Percentiles rank a stretch among this genome's conserved stretches.
Conservation (phyloP, 2,888 invertebrate species). For the Campopleginae sp. region DNA sequence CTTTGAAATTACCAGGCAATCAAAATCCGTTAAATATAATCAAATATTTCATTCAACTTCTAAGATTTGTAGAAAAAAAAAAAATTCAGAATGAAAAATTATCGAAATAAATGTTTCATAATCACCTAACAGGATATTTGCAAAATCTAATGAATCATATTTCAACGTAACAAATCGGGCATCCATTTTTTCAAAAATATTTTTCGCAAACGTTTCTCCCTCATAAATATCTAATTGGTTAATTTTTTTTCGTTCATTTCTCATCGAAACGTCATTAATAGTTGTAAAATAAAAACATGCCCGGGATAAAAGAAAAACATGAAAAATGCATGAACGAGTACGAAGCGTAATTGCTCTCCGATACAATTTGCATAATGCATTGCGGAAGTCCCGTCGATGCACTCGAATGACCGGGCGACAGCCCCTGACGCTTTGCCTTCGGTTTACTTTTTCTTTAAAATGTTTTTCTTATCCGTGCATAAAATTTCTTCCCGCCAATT, state of each 20-base stretch:
- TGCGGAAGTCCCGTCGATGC: not conserved
- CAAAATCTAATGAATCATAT: no score
- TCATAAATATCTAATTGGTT: not conserved
- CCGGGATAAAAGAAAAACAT: not conserved
- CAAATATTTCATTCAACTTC: no score
- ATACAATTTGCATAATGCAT: conserved; percentile 5
- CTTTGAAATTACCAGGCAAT: no score
- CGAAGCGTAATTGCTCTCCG: not conserved
- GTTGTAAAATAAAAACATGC: not conserved
- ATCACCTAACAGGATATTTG: no score
- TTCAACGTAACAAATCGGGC: no score
- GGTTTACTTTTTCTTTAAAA: not conserved
- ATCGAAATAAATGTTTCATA: no score
- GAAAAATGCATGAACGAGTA: not conserved
- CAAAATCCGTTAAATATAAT: no score
- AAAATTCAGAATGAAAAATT: no score
- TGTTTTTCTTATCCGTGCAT: not conserved
- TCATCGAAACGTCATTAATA: not conserved
- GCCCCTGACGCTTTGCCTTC: not conserved
- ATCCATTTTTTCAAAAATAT: no score
- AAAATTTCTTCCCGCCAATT: not conserved
- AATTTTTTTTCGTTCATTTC: not conserved
- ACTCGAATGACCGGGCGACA: not conserved
- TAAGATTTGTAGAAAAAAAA: no score
- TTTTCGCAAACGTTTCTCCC: no score